phyloP scores from a whole-genome alignment of 2,888 invertebrate species.

The Agrochola lota region DNA sequence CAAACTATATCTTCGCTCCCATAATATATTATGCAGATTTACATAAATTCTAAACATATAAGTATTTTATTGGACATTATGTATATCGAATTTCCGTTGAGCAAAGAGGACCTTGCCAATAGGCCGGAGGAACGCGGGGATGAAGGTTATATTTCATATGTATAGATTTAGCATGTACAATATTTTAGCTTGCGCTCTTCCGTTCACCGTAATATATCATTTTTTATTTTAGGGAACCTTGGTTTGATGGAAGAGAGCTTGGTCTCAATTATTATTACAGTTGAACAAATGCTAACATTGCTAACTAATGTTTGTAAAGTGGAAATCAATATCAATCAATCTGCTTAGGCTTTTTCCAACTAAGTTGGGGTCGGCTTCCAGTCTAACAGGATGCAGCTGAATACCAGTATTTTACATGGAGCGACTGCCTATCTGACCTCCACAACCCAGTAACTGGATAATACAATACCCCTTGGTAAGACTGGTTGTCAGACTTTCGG shows the following conservation, averaged over 20 bases:
- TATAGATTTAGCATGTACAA: slow-evolving; percentile 38
- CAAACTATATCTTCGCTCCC: slow-evolving; percentile 56
- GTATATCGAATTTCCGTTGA: slow-evolving; percentile 49
- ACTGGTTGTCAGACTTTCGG: no score
- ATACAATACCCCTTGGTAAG: no score
- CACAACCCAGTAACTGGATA: no score
- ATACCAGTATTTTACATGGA: no score
- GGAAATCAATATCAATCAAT: background rate
- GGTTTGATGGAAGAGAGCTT: slow-evolving; percentile 1
- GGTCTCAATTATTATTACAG: slow-evolving; percentile 11
- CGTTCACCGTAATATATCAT: slow-evolving; percentile 43
- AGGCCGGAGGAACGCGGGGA: slow-evolving; percentile 27
- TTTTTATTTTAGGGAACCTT: slow-evolving; percentile 31
- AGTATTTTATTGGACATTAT: slow-evolving; percentile 47
- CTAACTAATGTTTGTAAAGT: background rate
- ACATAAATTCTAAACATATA: slow-evolving; percentile 46
- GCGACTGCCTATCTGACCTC: no score
- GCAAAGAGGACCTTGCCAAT: slow-evolving; percentile 30
- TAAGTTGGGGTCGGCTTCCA: no score
- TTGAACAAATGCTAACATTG: background rate
- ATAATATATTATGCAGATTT: slow-evolving; percentile 58
- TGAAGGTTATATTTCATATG: slow-evolving; percentile 46
- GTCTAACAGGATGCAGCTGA: no score
- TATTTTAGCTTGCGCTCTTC: slow-evolving; percentile 48
- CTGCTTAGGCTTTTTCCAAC: no score